Evolutionary conservation across 1,140 invertebrate genomes (phyloP).

Genomic region (Euglossa dilemma): DNA sequence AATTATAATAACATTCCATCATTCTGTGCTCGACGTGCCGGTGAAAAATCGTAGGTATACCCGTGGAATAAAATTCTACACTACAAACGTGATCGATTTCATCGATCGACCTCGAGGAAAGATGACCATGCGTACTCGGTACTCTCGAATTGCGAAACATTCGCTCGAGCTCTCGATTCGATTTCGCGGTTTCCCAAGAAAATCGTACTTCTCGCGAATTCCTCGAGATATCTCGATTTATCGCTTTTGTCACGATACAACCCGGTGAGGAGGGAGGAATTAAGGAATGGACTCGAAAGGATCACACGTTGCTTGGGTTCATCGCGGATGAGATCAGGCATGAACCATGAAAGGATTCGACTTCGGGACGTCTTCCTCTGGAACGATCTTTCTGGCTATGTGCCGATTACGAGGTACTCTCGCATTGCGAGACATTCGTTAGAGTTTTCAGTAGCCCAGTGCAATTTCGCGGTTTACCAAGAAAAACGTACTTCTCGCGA

Average conservation of each 20-base stretch:
- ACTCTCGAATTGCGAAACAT: conserved; percentile 58
- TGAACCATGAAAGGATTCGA: background rate
- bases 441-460: no score
- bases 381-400: no score
- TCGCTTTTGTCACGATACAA: background rate
- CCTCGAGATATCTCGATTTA: background rate
- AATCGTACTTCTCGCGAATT: background rate
- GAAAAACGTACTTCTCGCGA: no score
- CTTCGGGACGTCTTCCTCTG: background rate
- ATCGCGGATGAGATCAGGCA: no score
- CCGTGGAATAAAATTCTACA: background rate
- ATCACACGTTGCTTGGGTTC: no score
- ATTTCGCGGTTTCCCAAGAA: conserved; percentile 56
- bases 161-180: background rate
- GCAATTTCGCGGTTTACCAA: no score
- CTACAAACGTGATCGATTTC: conserved; percentile 37
- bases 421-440: no score
- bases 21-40: no score
- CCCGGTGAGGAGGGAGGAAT: background rate
- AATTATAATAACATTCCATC: no score
- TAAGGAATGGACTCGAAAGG: conserved; percentile 5
- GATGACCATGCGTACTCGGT: conserved; percentile 38
- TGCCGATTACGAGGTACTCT: conserved; percentile 59
- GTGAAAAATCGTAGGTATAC: background rate
- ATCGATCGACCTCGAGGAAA: conserved; percentile 42